phyloP scores from a whole-genome alignment of 2,888 invertebrate genomes.

The Norana najaformis region DNA sequence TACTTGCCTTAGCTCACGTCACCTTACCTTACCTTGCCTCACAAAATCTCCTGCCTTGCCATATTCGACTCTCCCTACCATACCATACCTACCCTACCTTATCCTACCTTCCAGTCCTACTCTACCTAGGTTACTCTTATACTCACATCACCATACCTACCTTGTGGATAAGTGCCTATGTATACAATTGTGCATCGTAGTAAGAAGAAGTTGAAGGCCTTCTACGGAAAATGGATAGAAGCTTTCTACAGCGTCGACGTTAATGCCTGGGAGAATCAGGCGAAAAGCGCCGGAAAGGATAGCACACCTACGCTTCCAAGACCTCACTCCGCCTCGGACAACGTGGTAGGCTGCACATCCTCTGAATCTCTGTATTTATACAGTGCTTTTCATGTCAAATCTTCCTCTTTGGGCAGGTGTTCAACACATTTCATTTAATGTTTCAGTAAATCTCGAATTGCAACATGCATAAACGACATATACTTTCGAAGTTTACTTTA shows the following conservation, averaged over 20 bases:
- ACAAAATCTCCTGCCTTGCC: background rate
- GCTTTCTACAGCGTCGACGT: constrained; percentile 56
- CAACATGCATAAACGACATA: too few relatives aligned
- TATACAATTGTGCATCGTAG: constrained; percentile 45
- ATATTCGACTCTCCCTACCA: background rate
- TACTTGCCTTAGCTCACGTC: background rate
- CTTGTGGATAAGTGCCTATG: background rate
- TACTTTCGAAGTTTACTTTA: too few relatives aligned
- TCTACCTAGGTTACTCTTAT: background rate
- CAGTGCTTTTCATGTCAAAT: background rate
- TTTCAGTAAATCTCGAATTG: too few relatives aligned
- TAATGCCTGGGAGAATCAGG: constrained; percentile 31
- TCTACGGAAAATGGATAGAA: constrained; percentile 73
- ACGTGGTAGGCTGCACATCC: constrained; percentile 14
- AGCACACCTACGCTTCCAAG: background rate
- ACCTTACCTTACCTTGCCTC: background rate
- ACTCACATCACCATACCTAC: background rate
- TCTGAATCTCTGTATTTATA: constrained; percentile 43
- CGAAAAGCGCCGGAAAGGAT: background rate
- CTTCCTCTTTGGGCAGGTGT: background rate
- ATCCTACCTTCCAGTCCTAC: background rate
- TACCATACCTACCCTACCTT: background rate
- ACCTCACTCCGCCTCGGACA: background rate
- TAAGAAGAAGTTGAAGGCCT: constrained; percentile 67
- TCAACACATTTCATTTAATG: background rate